These are phyloP conservation scores for Etheostoma cragini DNA, from an alignment of 2,113 vertebrate genomes.

Conservation along the genomic window DNA sequence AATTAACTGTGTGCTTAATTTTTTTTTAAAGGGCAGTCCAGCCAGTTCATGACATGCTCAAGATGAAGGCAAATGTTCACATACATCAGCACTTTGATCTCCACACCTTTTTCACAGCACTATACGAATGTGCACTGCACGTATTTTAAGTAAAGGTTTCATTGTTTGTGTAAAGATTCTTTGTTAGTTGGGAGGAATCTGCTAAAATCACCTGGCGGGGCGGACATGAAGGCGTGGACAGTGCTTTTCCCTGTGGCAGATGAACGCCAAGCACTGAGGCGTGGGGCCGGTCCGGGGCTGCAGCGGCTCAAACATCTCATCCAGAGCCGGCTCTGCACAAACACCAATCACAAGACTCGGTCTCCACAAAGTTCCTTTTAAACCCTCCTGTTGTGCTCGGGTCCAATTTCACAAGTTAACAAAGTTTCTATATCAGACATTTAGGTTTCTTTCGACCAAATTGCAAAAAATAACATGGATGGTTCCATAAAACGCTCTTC, in stretches of 20 bases:
- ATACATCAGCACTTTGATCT: neutral
- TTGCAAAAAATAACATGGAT: too few species aligned
- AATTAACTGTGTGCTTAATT: too few species aligned
- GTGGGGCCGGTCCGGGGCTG: neutral
- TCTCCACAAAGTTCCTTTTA: neutral
- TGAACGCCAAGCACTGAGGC: constrained; percentile 70
- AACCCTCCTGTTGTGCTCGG: too few species aligned
- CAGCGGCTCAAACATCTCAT: constrained; percentile 84
- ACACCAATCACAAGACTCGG: neutral
- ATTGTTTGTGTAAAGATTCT: neutral
- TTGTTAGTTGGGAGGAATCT: neutral
- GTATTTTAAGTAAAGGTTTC: neutral
- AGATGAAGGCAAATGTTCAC: neutral
- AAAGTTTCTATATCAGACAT: too few species aligned
- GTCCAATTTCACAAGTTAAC: too few species aligned
- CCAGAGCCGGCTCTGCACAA: constrained; percentile 80
- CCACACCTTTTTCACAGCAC: neutral
- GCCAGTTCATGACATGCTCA: neutral
- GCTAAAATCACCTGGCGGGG: constrained; percentile 85
- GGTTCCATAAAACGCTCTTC: too few species aligned
- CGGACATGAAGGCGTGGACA: constrained; percentile 85
- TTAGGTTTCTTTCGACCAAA: too few species aligned
- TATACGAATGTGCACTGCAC: neutral
- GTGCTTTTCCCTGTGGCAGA: constrained; percentile 82
- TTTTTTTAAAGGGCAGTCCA: too few species aligned